These are phyloP conservation scores for Alloscopus bannaensis DNA, from an alignment of 2,888 invertebrate species.

Conservation along the genomic window DNA sequence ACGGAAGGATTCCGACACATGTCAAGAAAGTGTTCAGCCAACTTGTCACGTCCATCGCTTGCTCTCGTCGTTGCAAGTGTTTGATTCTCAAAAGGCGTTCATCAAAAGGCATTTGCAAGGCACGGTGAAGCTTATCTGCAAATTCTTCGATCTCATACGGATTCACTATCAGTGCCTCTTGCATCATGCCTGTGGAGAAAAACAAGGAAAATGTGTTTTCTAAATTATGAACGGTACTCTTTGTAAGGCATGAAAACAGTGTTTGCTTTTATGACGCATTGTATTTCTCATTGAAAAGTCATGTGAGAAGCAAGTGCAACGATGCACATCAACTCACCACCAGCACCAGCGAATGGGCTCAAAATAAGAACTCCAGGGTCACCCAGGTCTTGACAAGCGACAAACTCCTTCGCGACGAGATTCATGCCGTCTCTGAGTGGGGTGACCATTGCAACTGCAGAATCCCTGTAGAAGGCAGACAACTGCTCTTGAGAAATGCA, in stretches of 20 bases:
- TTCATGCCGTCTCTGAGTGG: constrained; percentile 77
- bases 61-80: constrained; percentile 75
- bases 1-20: constrained; percentile 75
- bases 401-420: constrained; percentile 77
- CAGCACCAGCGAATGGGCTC: constrained; percentile 77
- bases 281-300: too few species aligned
- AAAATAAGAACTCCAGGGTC: constrained; percentile 76
- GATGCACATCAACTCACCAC: constrained; percentile 70
- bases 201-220: too few species aligned
- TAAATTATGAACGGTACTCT: not conserved
- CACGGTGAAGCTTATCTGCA: constrained; percentile 76
- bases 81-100: constrained; percentile 76
- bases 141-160: constrained; percentile 76
- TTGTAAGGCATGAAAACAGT: too few species aligned
- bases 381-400: constrained; percentile 75
- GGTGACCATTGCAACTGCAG: constrained; percentile 76
- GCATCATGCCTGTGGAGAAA: constrained; percentile 74
- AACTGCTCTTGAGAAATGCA: constrained; percentile 76
- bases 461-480: constrained; percentile 76
- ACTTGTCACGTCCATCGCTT: constrained; percentile 75
- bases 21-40: constrained; percentile 76
- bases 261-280: not conserved
- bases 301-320: not conserved
- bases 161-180: constrained; percentile 76
- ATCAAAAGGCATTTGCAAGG: constrained; percentile 76